Base-by-base conservation (phyloP, 2,888 invertebrate species). In the Cephus nigrinus region DNA sequence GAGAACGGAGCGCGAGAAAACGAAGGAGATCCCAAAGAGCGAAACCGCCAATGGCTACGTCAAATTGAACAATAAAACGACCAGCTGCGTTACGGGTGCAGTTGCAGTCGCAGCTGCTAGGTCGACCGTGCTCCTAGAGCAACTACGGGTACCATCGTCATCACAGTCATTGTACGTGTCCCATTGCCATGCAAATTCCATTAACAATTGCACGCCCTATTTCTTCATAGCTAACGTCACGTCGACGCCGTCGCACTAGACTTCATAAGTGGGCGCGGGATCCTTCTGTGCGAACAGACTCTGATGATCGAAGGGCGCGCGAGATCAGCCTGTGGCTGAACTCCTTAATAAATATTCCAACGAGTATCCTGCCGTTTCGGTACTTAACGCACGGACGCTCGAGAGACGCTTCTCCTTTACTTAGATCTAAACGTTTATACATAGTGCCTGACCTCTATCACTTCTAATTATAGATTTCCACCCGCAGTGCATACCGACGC, bases 121-220 rank as follows among this genome's bases (percentile, higher is more conserved):
- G 15, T 40, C 12, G 15, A 15, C 55, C 15, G 55, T 5, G 15
- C 2, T 55, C 55, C 23, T 23, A 23, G 55, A 15, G 5, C 23
- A 9, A 55, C 55, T 55, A 23, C 9, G 55, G 9, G 23, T 9
- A 55, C 55, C 23, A 9, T 9, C 2, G 3, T 35, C 12, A 12
- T 35, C 35, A 35, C 3, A 12, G 12, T 35, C 35, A 23, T 55
- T 23, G 82, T 76, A 76, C 80, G 68, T 79, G 5, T 15, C 81
- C 84, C 82, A 84, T 88, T 86, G 85, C 84, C 82, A 86, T 86
- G 88, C 81, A 84, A 87, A 87, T 85, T 84, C 80, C 85, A 82
- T 85, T 82, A 83, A 86, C 83, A 85, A 83, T 83, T 75, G 82
- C 82, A 82, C 83, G 86, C 83, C 86, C 86, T 82, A 83, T 82